These are phyloP conservation scores for Augochlora pura DNA, from an alignment of 1,140 invertebrate species.

Conservation along the genomic window DNA sequence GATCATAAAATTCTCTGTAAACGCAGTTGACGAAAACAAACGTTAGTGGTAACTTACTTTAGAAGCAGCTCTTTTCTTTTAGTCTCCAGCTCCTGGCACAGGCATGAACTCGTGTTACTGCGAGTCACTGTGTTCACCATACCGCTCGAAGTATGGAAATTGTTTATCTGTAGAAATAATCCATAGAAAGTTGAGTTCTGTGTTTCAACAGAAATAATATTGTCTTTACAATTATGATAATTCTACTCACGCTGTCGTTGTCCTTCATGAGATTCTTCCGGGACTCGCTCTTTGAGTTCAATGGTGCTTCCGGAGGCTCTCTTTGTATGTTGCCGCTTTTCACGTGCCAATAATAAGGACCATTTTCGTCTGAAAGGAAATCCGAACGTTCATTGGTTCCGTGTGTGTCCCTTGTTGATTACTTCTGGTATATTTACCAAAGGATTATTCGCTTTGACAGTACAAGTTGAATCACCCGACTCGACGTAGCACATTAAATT, in stretches of 20 bases:
- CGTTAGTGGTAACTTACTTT: conserved; percentile 82
- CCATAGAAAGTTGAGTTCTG: too few relatives aligned
- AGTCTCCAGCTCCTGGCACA: conserved; percentile 86
- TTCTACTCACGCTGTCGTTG: conserved; percentile 81
- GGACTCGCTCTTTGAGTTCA: conserved; percentile 76
- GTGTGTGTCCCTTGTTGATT: background rate
- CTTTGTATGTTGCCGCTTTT: conserved; percentile 98
- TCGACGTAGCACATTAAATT: background rate
- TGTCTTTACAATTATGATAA: background rate
- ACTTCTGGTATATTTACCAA: background rate
- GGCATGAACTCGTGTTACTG: conserved; percentile 89
- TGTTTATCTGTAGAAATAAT: conserved; percentile 77
- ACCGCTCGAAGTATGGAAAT: conserved; percentile 79
- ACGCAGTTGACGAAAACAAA: background rate
- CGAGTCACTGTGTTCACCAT: conserved; percentile 85
- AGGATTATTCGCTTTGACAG: background rate
- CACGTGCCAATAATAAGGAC: conserved; percentile 99
- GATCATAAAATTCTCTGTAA: background rate
- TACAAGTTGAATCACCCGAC: background rate
- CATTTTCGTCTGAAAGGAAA: conserved; percentile 89
- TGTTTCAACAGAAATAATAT: too few relatives aligned
- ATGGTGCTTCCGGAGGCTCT: conserved; percentile 87
- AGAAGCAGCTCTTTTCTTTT: conserved; percentile 87
- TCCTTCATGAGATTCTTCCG: conserved; percentile 81
- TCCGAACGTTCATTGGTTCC: conserved; percentile 25